phyloP scores from a whole-genome alignment of 2,888 invertebrate species.

The Habroteleia sp. region DNA sequence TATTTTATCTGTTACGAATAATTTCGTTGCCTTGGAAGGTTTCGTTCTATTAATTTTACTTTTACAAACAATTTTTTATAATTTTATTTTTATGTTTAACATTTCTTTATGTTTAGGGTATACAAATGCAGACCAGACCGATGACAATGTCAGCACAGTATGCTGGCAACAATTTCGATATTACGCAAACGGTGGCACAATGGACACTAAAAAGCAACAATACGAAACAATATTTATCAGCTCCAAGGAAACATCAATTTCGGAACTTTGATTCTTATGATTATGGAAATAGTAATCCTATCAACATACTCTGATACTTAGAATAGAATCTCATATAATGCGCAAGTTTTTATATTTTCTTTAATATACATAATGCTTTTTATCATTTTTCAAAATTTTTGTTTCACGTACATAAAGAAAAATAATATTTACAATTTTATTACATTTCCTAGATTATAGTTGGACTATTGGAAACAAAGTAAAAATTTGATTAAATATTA shows the following conservation, averaged over 20 bases:
- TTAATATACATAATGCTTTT: no score
- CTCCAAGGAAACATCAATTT: slow-evolving; percentile 26
- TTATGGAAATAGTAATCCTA: slow-evolving; percentile 25
- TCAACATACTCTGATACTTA: slow-evolving; percentile 28
- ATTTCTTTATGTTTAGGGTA: slow-evolving; percentile 53
- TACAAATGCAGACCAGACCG: slow-evolving; percentile 41
- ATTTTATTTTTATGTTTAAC: slow-evolving; percentile 46
- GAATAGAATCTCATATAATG: slow-evolving; percentile 32
- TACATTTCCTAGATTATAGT: no score
- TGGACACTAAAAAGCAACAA: slow-evolving; percentile 44
- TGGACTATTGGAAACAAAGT: no score
- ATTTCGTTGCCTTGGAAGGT: slow-evolving; percentile 39
- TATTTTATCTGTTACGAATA: no score
- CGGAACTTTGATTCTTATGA: slow-evolving; percentile 25
- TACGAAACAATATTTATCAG: slow-evolving; percentile 21
- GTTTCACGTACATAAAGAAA: no score
- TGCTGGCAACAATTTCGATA: slow-evolving; percentile 20
- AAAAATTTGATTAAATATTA: no score
- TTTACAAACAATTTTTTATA: slow-evolving; percentile 25
- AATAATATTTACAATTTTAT: no score
- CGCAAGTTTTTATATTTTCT: slow-evolving; percentile 9
- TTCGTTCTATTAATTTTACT: slow-evolving; percentile 38
- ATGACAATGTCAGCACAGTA: slow-evolving; percentile 37
- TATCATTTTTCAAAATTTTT: slow-evolving; percentile 1
- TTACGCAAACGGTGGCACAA: slow-evolving; percentile 27